Conservation (phyloP, 1,140 invertebrate species). For the Oscheius sp. region DNA sequence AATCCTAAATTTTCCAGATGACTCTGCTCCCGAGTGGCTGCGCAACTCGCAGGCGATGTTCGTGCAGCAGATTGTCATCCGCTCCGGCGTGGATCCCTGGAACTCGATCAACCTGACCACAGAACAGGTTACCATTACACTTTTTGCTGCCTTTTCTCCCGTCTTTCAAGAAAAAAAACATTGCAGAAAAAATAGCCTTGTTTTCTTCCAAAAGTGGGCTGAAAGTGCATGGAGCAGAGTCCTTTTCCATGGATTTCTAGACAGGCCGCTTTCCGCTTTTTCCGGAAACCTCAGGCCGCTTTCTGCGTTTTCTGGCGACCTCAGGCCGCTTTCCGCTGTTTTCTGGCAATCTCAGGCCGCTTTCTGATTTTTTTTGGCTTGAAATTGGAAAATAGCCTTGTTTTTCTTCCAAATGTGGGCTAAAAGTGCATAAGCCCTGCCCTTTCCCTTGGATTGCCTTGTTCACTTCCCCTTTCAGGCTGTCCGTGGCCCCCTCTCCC, state of each 20-base stretch:
- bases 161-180: background rate
- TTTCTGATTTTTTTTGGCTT: background rate
- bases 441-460: too few species aligned
- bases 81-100: slow-evolving; percentile 49
- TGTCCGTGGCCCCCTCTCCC: slow-evolving; percentile 40
- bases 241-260: background rate
- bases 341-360: too few species aligned
- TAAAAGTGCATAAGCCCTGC: too few species aligned
- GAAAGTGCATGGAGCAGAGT: too few species aligned
- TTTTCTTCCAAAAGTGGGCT: too few species aligned
- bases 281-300: too few species aligned
- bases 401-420: too few species aligned
- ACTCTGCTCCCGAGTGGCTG: slow-evolving; percentile 47
- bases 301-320: too few species aligned
- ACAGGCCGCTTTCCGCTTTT: too few species aligned
- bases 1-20: slow-evolving; percentile 25
- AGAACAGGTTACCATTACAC: slow-evolving; percentile 25
- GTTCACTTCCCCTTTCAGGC: too few species aligned
- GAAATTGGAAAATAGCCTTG: background rate
- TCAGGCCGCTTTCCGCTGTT: too few species aligned
- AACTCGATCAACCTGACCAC: slow-evolving; percentile 37
- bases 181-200: too few species aligned
- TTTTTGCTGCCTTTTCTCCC: background rate
- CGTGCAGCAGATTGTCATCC: slow-evolving; percentile 50
- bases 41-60: slow-evolving; percentile 38